Conservation (phyloP, 2,888 invertebrate species). For the Cheilosia grossa region DNA sequence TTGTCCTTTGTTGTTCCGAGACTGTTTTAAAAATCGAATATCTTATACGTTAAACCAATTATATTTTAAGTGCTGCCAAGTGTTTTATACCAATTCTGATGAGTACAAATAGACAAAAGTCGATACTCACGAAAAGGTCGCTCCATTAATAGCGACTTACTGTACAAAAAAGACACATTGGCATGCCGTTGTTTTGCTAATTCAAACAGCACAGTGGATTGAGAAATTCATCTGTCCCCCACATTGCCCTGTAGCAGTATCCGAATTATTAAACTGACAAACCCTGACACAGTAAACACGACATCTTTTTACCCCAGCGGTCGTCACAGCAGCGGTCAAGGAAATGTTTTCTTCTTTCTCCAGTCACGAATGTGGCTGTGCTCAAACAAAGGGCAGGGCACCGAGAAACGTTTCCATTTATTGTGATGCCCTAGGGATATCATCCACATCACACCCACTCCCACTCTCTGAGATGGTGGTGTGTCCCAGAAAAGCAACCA, state of each 20-base stretch:
- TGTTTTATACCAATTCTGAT: no score
- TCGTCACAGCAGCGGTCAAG: slow-evolving; percentile 40
- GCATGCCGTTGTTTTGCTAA: not conserved
- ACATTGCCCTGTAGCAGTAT: slow-evolving; percentile 24
- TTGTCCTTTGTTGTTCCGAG: no score
- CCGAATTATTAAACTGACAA: slow-evolving; percentile 42
- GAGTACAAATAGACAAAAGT: no score
- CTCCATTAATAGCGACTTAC: no score
- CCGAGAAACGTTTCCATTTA: slow-evolving; percentile 33
- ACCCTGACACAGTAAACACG: slow-evolving; percentile 48
- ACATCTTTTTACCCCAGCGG: slow-evolving; percentile 7
- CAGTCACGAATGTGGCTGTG: slow-evolving; percentile 55
- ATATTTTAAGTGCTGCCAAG: no score
- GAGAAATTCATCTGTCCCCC: slow-evolving; percentile 13
- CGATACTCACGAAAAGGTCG: no score
- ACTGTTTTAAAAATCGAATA: no score
- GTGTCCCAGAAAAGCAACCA: slow-evolving; percentile 30
- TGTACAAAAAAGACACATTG: not conserved
- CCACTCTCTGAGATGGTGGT: slow-evolving; percentile 25
- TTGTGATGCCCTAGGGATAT: slow-evolving; percentile 43
- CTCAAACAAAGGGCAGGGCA: slow-evolving; percentile 43
- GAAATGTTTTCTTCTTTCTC: slow-evolving; percentile 39
- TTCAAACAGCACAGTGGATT: slow-evolving; percentile 6
- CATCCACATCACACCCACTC: slow-evolving; percentile 65
- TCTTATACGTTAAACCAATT: no score